A percentile compares a stretch with the other conserved stretches of the same genome.
Conservation (phyloP, 1,140 invertebrate species). For the Drosophila biarmipes region DNA sequence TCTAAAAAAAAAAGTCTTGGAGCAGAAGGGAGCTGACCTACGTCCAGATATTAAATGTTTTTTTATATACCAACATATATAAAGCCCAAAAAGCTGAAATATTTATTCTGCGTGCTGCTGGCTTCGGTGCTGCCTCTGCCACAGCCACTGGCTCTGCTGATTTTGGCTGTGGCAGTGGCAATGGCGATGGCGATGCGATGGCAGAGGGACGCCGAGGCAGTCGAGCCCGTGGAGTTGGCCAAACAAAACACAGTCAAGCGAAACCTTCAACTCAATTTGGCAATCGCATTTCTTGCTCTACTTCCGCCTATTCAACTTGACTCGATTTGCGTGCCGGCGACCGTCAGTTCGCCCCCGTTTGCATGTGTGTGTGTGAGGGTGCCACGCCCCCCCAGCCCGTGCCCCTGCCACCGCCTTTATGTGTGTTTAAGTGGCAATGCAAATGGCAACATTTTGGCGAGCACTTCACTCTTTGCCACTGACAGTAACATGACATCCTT, state of each 20-base stretch:
- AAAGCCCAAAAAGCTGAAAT: too few species aligned
- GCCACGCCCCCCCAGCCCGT: slow-evolving; percentile 10
- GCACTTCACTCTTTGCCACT: slow-evolving; percentile 68
- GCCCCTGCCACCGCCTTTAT: slow-evolving; percentile 52
- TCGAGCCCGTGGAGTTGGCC: slow-evolving; percentile 66
- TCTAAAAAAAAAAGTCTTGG: too few species aligned
- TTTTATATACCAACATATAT: background rate
- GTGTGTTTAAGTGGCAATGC: slow-evolving; percentile 82
- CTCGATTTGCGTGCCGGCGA: slow-evolving; percentile 78
- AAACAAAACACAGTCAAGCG: slow-evolving; percentile 83
- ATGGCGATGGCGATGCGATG: slow-evolving; percentile 36
- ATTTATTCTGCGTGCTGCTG: slow-evolving; percentile 26
- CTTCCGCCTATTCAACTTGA: slow-evolving; percentile 83
- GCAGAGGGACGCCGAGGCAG: slow-evolving; percentile 58
- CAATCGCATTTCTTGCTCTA: slow-evolving; percentile 83
- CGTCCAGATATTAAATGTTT: too few species aligned
- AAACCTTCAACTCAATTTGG: slow-evolving; percentile 83
- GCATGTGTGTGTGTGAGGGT: slow-evolving; percentile 16
- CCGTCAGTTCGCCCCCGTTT: slow-evolving; percentile 45
- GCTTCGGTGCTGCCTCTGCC: slow-evolving; percentile 19
- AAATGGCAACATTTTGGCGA: slow-evolving; percentile 81
- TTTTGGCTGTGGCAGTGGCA: slow-evolving; percentile 12
- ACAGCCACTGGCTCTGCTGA: slow-evolving; percentile 13
- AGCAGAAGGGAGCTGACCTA: too few species aligned
- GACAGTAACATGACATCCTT: slow-evolving; percentile 71